Conservation (phyloP, 2,888 invertebrate species). For the Agrenia bidenticulata region DNA sequence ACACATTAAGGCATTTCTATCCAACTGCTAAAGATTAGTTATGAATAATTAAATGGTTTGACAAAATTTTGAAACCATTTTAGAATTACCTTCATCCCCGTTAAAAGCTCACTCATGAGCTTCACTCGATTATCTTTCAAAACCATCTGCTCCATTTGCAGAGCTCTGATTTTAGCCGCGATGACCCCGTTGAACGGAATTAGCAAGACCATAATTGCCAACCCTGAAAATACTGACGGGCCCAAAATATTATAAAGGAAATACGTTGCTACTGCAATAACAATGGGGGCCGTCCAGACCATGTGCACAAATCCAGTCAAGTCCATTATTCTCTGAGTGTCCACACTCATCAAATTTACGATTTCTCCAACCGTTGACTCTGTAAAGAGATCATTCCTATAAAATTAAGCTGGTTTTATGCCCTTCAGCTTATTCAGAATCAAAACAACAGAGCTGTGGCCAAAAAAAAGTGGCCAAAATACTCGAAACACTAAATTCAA, state of each 20-base stretch:
- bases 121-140: constrained; percentile 81
- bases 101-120: constrained; percentile 88
- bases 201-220: constrained; percentile 88
- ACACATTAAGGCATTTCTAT: too few species aligned
- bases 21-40: too few species aligned
- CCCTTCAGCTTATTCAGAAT: too few species aligned
- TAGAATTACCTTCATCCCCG: constrained; percentile 83
- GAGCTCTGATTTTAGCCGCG: constrained; percentile 60
- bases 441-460: too few species aligned
- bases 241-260: constrained; percentile 66
- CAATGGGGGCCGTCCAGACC: constrained; percentile 86
- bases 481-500: too few species aligned
- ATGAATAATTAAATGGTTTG: too few species aligned
- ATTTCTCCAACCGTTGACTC: constrained; percentile 82
- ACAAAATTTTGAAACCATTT: too few species aligned
- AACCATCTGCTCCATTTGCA: constrained; percentile 60
- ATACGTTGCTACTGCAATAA: constrained; percentile 79
- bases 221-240: constrained; percentile 85
- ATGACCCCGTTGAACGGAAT: constrained; percentile 86
- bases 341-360: constrained; percentile 88
- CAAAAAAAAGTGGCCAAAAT: too few species aligned
- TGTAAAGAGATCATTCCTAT: too few species aligned
- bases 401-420: too few species aligned
- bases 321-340: constrained; percentile 85
- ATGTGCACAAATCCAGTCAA: constrained; percentile 80